phyloP scores from a whole-genome alignment of 2,888 invertebrate species.

The Nesidiocoris tenuis region DNA sequence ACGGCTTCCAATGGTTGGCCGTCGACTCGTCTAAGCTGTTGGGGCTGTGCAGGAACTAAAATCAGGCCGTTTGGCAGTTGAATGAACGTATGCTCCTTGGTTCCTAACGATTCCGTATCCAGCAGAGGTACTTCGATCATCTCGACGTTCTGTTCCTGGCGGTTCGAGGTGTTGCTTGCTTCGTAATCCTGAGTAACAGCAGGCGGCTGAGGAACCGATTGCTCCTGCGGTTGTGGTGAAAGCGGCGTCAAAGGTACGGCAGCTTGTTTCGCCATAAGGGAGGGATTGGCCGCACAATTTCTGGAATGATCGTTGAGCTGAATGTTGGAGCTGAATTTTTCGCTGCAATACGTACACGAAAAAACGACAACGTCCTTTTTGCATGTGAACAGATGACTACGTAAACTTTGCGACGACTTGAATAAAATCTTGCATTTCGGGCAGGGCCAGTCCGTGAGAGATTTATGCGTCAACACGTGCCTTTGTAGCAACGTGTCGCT shows the following conservation, averaged over 20 bases:
- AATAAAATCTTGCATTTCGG: slow-evolving; percentile 60
- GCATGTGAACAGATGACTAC: slow-evolving; percentile 56
- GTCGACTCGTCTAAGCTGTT: background rate
- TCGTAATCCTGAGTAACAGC: slow-evolving; percentile 1
- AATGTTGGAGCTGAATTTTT: slow-evolving; percentile 65
- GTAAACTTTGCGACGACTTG: slow-evolving; percentile 52
- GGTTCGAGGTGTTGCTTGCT: background rate
- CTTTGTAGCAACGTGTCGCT: slow-evolving; percentile 68
- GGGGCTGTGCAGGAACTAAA: slow-evolving; percentile 8
- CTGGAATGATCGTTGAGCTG: slow-evolving; percentile 58
- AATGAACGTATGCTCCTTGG: slow-evolving; percentile 44
- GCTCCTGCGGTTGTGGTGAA: background rate
- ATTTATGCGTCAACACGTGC: slow-evolving; percentile 67
- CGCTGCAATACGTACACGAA: slow-evolving; percentile 72
- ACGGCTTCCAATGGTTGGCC: background rate
- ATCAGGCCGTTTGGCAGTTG: slow-evolving; percentile 50
- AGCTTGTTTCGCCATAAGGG: background rate
- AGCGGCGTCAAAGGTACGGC: background rate
- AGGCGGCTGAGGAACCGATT: background rate
- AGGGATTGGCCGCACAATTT: slow-evolving; percentile 34
- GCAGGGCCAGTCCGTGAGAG: slow-evolving; percentile 58
- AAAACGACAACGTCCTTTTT: slow-evolving; percentile 10
- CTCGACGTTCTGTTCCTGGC: slow-evolving; percentile 29
- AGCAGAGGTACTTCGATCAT: slow-evolving; percentile 50
- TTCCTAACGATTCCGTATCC: slow-evolving; percentile 9